Conservation (phyloP, 1,140 invertebrate species). For the Maconellicoccus hirsutus region DNA sequence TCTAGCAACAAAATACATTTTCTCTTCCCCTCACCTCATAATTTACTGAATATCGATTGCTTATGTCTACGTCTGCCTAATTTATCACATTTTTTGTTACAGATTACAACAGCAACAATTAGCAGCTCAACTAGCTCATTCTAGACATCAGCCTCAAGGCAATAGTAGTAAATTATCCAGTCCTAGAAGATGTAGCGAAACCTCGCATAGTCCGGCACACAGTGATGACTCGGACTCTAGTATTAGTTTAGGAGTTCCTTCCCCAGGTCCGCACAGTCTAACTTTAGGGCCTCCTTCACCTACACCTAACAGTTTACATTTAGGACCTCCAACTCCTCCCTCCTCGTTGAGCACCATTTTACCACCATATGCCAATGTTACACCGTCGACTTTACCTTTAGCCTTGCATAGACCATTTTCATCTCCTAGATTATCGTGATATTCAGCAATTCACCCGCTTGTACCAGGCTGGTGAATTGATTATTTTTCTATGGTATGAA, state of each 20-base stretch:
- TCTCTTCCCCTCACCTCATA: too few species aligned
- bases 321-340: neutral
- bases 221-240: conserved; percentile 31
- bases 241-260: conserved; percentile 33
- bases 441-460: conserved; percentile 30
- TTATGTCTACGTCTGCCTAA: too few species aligned
- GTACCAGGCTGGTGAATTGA: conserved; percentile 27
- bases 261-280: conserved; percentile 30
- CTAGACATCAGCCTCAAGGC: conserved; percentile 26
- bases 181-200: conserved; percentile 25
- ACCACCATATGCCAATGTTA: conserved; percentile 19
- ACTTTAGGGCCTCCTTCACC: conserved; percentile 25
- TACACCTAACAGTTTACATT: conserved; percentile 14
- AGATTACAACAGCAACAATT: conserved; percentile 34
- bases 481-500: neutral
- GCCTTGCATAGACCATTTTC: conserved; percentile 31
- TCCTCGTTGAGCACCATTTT: neutral
- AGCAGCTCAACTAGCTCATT: conserved; percentile 32
- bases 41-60: too few species aligned
- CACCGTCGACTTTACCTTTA: conserved; percentile 25
- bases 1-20: neutral
- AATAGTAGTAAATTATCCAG: conserved; percentile 26
- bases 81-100: neutral
- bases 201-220: conserved; percentile 28
- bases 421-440: conserved; percentile 31